These are phyloP conservation scores for Dermolepida albohirtum DNA, from an alignment of 2,888 invertebrate genomes.

Conservation along the genomic window DNA sequence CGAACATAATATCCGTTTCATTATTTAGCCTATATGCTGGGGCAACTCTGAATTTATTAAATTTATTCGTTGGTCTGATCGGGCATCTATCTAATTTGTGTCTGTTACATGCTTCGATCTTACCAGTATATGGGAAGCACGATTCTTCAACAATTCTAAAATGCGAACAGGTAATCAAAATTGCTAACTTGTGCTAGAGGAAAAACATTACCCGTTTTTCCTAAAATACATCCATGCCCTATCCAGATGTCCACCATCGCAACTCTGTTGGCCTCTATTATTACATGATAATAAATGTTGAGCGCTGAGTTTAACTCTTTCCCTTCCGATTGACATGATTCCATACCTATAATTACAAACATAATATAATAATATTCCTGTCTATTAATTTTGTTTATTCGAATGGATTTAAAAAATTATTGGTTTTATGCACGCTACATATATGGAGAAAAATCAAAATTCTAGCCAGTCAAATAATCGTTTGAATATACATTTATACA, in stretches of 20 bases:
- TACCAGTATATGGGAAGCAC: conserved; percentile 86
- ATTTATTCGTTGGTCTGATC: conserved; percentile 67
- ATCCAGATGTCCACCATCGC: conserved; percentile 90
- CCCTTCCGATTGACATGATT: conserved; percentile 85
- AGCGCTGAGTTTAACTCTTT: conserved; percentile 78
- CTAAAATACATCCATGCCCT: conserved; percentile 91
- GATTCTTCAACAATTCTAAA: conserved; percentile 84
- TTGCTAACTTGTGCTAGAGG: too few relatives aligned
- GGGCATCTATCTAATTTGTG: conserved; percentile 69
- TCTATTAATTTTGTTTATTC: too few relatives aligned
- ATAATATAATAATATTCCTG: too few relatives aligned
- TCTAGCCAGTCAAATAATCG: too few relatives aligned
- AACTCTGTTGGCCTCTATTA: conserved; percentile 80
- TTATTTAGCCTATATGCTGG: conserved; percentile 81
- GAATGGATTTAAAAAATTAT: too few relatives aligned
- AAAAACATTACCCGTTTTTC: conserved; percentile 73
- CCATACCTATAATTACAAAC: conserved; percentile 68
- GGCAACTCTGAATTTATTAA: conserved; percentile 75
- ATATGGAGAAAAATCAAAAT: too few relatives aligned
- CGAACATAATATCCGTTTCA: conserved; percentile 90
- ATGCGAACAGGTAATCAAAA: conserved; percentile 35
- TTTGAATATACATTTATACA: too few relatives aligned
- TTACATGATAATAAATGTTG: conserved; percentile 92
- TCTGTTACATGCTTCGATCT: conserved; percentile 74
- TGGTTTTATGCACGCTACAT: too few relatives aligned